phyloP scores from a whole-genome alignment of 2,113 vertebrate species.

The Scopus umbretta region DNA sequence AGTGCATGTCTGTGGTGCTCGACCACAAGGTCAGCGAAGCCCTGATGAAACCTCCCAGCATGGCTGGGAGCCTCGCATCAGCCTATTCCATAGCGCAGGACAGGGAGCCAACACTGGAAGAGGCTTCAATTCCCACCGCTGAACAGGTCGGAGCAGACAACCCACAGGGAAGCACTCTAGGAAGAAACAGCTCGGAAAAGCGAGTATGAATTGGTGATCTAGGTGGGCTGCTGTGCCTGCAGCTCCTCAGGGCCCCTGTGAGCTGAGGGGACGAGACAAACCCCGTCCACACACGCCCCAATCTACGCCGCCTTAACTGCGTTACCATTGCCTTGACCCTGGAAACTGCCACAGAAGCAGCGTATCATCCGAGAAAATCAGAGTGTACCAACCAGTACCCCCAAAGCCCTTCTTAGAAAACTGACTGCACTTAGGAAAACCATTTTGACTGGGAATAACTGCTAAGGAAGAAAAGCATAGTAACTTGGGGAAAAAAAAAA shows the following conservation, averaged over 20 bases:
- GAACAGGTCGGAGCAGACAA: not conserved
- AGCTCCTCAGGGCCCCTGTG: not conserved
- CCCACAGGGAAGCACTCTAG: not conserved
- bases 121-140: not conserved
- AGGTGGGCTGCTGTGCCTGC: not conserved
- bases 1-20: not conserved
- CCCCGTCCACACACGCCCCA: not conserved
- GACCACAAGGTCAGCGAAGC: fast-evolving
- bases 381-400: not conserved
- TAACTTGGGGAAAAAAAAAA: not conserved
- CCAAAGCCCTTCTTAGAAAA: not conserved
- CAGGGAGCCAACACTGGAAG: not conserved
- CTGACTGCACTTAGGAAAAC: not conserved
- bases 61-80: not conserved
- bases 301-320: not conserved
- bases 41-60: not conserved
- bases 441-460: not conserved
- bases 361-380: not conserved
- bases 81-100: not conserved
- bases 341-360: not conserved
- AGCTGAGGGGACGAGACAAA: not conserved
- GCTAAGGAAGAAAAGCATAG: not conserved
- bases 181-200: not conserved
- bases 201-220: not conserved
- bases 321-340: not conserved